These are phyloP conservation scores for Stictocephala bisonia DNA, from an alignment of 2,888 invertebrate species.

Conservation along the genomic window DNA sequence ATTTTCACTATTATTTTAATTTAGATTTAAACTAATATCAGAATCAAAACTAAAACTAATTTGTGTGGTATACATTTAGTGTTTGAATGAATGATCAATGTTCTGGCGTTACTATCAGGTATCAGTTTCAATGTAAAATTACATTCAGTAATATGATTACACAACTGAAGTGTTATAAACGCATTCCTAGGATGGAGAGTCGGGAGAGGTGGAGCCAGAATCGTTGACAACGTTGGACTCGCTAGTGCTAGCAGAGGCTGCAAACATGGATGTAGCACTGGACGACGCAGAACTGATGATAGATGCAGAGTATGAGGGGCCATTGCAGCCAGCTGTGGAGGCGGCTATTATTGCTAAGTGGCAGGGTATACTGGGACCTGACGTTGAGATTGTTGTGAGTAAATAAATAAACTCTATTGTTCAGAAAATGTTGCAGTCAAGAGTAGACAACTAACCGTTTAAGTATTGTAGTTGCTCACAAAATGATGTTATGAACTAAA, in stretches of 20 bases:
- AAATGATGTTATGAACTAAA: too few relatives aligned
- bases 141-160: too few relatives aligned
- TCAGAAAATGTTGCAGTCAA: neutral
- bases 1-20: too few relatives aligned
- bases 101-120: too few relatives aligned
- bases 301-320: constrained; percentile 66
- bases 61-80: too few relatives aligned
- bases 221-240: constrained; percentile 85
- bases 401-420: too few relatives aligned
- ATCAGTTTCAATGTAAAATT: too few relatives aligned
- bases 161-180: too few relatives aligned
- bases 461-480: too few relatives aligned
- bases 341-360: constrained; percentile 82
- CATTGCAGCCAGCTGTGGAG: constrained; percentile 80
- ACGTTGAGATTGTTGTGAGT: constrained; percentile 86
- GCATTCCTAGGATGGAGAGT: constrained; percentile 79
- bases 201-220: constrained; percentile 79
- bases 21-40: too few relatives aligned
- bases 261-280: constrained; percentile 72
- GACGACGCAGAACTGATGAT: constrained; percentile 71
- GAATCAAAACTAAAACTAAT: too few relatives aligned
- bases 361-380: constrained; percentile 81
- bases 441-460: neutral
- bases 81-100: too few relatives aligned
- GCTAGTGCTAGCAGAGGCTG: constrained; percentile 72